A percentile compares a stretch with the other conserved stretches of the same genome.
Evolutionary conservation across 2,888 invertebrate genomes (phyloP).

Genomic region (Strigamia crassipes): DNA sequence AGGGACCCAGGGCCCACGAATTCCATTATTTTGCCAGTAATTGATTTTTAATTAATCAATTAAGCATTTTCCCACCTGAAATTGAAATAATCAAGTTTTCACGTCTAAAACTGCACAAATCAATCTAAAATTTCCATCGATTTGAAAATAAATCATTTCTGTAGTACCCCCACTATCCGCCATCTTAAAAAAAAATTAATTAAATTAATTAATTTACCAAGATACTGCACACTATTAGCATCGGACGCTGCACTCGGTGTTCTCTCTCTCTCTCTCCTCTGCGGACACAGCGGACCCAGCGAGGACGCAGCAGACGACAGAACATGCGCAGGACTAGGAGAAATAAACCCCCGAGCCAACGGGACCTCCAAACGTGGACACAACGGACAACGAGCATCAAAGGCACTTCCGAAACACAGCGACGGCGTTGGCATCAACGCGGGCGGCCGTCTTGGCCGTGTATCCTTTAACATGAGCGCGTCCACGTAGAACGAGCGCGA

Average conservation of each 20-base stretch:
- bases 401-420: neutral
- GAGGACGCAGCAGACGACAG: neutral
- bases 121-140: no score
- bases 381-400: neutral
- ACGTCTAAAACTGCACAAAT: no score
- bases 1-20: no score
- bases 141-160: no score
- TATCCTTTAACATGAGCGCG: constrained; percentile 38
- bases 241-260: neutral
- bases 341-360: neutral
- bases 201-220: no score
- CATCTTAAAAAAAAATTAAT: no score
- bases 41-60: no score
- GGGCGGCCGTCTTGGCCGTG: neutral
- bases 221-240: neutral
- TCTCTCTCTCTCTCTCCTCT: neutral
- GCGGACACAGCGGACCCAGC: neutral
- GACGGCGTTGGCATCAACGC: neutral
- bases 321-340: neutral
- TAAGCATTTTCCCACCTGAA: no score
- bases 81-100: no score
- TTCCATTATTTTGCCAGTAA: no score
- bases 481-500: constrained; percentile 46
- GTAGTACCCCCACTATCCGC: no score
- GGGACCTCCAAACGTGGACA: neutral